phyloP scores from a whole-genome alignment of 2,113 vertebrate genomes.

The Madoqua kirkii region DNA sequence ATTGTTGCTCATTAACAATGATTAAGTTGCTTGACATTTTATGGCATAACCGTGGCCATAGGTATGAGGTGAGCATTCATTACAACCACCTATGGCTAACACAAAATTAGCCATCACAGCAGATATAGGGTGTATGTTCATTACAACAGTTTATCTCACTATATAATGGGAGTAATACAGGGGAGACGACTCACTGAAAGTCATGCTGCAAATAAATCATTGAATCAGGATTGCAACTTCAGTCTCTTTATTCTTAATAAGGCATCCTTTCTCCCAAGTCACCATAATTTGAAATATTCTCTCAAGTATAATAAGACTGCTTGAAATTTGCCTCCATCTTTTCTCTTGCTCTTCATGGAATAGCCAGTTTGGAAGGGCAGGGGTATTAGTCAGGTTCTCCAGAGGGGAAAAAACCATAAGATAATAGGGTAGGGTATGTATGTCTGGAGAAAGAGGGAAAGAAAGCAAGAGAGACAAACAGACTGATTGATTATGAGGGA shows the following conservation, averaged over 20 bases:
- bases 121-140: not conserved
- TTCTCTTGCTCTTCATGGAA: not conserved
- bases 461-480: not conserved
- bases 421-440: not conserved
- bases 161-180: not conserved
- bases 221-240: not conserved
- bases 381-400: not conserved
- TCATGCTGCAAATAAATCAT: not conserved
- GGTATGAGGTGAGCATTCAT: not conserved
- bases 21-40: not conserved
- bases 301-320: not conserved
- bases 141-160: not conserved
- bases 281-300: not conserved
- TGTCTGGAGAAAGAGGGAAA: not conserved
- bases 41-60: not conserved
- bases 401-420: not conserved
- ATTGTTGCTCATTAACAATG: not conserved
- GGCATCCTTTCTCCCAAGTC: not conserved
- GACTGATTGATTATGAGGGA: not conserved
- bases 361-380: not conserved
- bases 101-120: not conserved
- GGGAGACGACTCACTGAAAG: not conserved
- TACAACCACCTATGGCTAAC: not conserved
- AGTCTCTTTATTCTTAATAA: conserved; percentile 5
- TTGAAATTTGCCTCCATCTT: not conserved